Evolutionary conservation across 2,797 vertebrate genomes (phyloP), one percentile per base, ranked within the genome.

Genomic region (Sebastiscus tertius): DNA sequence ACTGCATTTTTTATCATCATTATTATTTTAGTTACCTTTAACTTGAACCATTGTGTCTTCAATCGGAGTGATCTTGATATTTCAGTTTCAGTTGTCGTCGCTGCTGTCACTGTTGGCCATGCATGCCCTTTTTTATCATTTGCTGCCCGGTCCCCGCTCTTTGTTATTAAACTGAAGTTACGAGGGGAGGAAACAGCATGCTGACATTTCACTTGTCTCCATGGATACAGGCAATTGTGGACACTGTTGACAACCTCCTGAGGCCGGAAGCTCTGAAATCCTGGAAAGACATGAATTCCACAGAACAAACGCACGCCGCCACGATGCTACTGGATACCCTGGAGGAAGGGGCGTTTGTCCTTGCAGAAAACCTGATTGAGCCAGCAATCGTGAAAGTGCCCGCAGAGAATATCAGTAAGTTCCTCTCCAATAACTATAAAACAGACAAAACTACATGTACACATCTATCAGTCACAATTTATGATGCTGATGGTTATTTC

Each of bases 191-290:
- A 70, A 83, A 90, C 80, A 69, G 83, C 39, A 42, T 46, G 71
- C 89, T 95, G 90, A 95, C 92, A 85, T 92, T 89, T 93, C 49
- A 79, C 91, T 91, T 84, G 95, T 97, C 94, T 96, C 95, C 92
- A 94, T 95, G 96, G 95, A 95, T 95, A 88, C 96, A 99, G 98
- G 98, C 98, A 73, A 98, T 99, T 85, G 98, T 99, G 92, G 98
- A 99, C 95, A 99, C 98, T 8, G 98, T 99, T 89, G 97, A 99
- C 96, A 99, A 99, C 95, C 97, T 99, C 87, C 96, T 99, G 94
- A 96, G 98, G 93, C 96, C 96, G 4, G 98, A 99, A 95, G 98
- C 98, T 71, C 94, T 99, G 92, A 97, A 98, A 91, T 99, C 98
- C 59, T 99, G 98, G 98, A 97, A 96, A 89, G 98, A 99, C 92